Evolutionary conservation across 1,140 invertebrate genomes (phyloP).

Genomic region (Calliopsis andreniformis): DNA sequence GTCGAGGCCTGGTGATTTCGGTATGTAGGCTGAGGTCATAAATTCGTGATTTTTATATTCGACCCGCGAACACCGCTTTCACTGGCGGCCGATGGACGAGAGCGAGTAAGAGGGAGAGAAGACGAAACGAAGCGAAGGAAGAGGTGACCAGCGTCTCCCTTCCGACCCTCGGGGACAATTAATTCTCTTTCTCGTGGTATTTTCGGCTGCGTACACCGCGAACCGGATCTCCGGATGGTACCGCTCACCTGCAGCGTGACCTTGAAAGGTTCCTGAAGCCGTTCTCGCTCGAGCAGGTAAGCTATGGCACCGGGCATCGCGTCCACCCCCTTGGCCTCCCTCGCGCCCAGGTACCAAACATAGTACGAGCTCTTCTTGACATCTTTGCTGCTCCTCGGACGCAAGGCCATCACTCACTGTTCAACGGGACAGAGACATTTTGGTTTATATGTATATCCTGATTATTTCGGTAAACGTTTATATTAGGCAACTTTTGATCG

Average conservation of each 20-base stretch:
- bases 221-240: slow-evolving; percentile 67
- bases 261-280: slow-evolving; percentile 94
- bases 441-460: no score
- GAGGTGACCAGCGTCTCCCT: background rate
- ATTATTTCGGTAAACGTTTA: no score
- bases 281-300: slow-evolving; percentile 91
- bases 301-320: slow-evolving; percentile 91
- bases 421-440: slow-evolving; percentile 18
- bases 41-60: slow-evolving; percentile 56
- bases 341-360: slow-evolving; percentile 98
- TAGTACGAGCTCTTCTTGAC: slow-evolving; percentile 98
- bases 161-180: background rate
- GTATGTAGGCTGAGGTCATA: slow-evolving; percentile 62
- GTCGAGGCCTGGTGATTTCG: slow-evolving; percentile 18
- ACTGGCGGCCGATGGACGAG: slow-evolving; percentile 37
- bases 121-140: background rate
- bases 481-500: no score
- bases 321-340: slow-evolving; percentile 91
- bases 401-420: slow-evolving; percentile 80
- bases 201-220: slow-evolving; percentile 56
- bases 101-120: background rate
- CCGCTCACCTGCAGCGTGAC: slow-evolving; percentile 87
- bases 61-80: slow-evolving; percentile 53
- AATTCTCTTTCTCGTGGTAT: slow-evolving; percentile 50
- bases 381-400: slow-evolving; percentile 88